Percentiles rank a stretch among this genome's conserved stretches.
These are phyloP conservation scores for Schlechtendalia chinensis DNA, from an alignment of 1,140 invertebrate genomes.

Conservation along the genomic window DNA sequence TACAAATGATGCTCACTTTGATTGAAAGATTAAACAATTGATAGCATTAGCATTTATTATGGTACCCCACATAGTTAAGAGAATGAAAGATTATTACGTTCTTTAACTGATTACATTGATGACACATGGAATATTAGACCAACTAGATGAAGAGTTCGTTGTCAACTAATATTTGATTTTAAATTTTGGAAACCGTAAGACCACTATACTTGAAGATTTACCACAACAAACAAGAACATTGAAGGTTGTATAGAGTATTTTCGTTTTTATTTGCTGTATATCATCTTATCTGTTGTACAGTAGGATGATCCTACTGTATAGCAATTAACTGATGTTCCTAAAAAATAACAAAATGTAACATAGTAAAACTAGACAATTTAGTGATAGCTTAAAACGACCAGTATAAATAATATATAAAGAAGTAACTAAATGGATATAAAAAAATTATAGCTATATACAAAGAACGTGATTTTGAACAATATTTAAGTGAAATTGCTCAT, in stretches of 20 bases:
- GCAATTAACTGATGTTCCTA: background rate
- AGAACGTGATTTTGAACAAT: background rate
- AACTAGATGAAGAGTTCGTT: background rate
- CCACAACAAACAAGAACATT: background rate
- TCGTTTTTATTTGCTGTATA: background rate
- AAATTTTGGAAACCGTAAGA: background rate
- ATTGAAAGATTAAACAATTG: background rate
- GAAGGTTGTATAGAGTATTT: slow-evolving; percentile 1
- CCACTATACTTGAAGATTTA: background rate
- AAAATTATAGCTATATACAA: background rate
- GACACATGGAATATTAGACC: background rate
- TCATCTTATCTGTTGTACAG: no score
- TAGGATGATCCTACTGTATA: background rate
- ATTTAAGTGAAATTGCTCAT: background rate
- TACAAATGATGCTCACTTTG: background rate
- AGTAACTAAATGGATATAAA: background rate
- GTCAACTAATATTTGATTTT: background rate
- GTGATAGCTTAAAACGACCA: background rate
- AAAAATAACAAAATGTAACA: background rate
- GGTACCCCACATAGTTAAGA: background rate
- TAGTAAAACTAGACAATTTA: background rate
- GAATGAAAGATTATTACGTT: background rate
- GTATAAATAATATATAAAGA: background rate
- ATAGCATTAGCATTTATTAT: background rate
- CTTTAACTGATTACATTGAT: background rate